Evolutionary conservation across 2,797 vertebrate genomes (phyloP), one percentile per base, ranked within the genome.

Genomic region (Macroramphosus scolopax): DNA sequence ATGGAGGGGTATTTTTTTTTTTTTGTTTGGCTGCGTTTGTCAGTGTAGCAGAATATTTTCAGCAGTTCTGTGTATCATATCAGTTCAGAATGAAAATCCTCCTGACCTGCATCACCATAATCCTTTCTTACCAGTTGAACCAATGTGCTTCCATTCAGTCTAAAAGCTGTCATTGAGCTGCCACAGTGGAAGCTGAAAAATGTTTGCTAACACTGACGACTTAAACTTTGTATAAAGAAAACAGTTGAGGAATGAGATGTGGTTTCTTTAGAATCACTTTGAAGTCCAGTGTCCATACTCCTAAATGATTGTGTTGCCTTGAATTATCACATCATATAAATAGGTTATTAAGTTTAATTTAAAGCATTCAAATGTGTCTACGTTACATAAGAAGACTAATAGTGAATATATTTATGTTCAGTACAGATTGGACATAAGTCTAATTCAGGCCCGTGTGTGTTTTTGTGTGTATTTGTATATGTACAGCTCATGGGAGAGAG

Each of bases 401-500:
- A 5, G 31, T 40, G 36, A 44, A 48, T 29, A 39, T n/a, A n/a
- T n/a, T n/a, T n/a, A n/a, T n/a, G n/a, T n/a, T n/a, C n/a, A n/a
- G n/a, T n/a, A n/a, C n/a, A n/a, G n/a, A n/a, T 8, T 10, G 12
- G 16, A 35, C 34, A 31, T 50, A 40, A 25, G 28, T 63, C 47
- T 66, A 60, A 73, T 63, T 68, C 55, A 50, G 48, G 6, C 18
- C 44, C 47, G 24, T 58, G n/a, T 43, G 7, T 42, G 2, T 59
- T 34, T 54, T 32, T 69, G 32, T 40, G 49, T 51, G 35, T 33
- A 22, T 48, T 22, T 5, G 25, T 68, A 20, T 62, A 52, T 63
- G 56, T 65, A 37, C 24, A 53, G 47, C 54, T 68, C 56, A 61
- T 45, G 51, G 50, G 42, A 53, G 52, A 45, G 51, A 52, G 49